Conservation (phyloP, 1,140 invertebrate genomes). For the Tetramorium parvispinum region DNA sequence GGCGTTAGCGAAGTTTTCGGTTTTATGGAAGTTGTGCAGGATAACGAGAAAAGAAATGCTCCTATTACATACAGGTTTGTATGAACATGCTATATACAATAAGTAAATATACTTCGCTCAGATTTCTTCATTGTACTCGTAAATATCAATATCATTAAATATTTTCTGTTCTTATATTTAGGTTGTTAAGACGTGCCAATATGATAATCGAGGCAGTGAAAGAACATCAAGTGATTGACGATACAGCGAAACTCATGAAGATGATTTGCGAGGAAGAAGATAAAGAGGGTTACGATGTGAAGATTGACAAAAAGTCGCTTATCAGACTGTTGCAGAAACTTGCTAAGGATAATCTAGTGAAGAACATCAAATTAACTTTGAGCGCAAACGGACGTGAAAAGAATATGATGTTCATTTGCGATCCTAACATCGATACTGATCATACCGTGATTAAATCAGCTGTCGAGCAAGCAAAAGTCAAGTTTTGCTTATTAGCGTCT, state of each 20-base stretch:
- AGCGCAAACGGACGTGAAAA: conserved; percentile 84
- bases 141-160: not conserved
- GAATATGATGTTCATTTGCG: conserved; percentile 87
- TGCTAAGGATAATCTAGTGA: conserved; percentile 87
- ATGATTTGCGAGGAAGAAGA: conserved; percentile 86
- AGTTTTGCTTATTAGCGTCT: conserved; percentile 83
- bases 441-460: conserved; percentile 87
- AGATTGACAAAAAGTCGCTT: conserved; percentile 89
- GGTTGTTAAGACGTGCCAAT: conserved; percentile 87
- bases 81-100: not conserved
- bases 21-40: conserved; percentile 79
- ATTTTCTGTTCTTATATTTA: conserved; percentile 22
- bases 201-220: conserved; percentile 88
- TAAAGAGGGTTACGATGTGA: conserved; percentile 86
- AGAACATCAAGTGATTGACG: conserved; percentile 87
- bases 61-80: conserved; percentile 82
- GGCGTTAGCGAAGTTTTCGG: conserved; percentile 71
- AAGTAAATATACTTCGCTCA: not conserved
- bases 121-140: not conserved
- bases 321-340: conserved; percentile 87
- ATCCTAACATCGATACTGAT: conserved; percentile 85
- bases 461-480: conserved; percentile 88
- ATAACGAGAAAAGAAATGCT: conserved; percentile 72
- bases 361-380: conserved; percentile 87
- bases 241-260: conserved; percentile 86